phyloP scores from a whole-genome alignment of 2,113 vertebrate species.

The Pterocles orientalis region DNA sequence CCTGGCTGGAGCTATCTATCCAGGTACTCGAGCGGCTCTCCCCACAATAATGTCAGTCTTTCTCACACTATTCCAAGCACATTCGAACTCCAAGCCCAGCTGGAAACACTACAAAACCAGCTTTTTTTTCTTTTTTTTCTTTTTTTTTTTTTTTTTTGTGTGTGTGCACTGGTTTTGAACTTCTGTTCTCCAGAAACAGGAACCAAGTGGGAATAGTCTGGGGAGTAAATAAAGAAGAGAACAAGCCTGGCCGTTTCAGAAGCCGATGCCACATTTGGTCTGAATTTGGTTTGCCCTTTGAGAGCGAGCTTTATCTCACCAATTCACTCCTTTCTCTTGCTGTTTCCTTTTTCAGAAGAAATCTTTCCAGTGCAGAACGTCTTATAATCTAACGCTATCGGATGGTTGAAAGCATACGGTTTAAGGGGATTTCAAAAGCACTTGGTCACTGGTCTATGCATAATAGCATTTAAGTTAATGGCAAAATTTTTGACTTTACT shows the following conservation, averaged over 20 bases:
- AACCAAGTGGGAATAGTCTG: background rate
- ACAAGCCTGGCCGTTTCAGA: background rate
- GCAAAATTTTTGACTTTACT: background rate
- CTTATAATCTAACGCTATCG: background rate
- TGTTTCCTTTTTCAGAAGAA: constrained; percentile 29
- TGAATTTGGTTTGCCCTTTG: constrained; percentile 9
- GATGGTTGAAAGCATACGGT: background rate
- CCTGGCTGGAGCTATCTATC: background rate
- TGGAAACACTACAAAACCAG: background rate
- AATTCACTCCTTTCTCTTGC: constrained; percentile 19
- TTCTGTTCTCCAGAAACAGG: background rate
- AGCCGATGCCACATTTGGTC: background rate
- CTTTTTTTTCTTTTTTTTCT: background rate
- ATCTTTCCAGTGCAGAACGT: background rate
- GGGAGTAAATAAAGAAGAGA: background rate
- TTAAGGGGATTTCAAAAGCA: constrained; percentile 13
- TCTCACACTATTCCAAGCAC: background rate
- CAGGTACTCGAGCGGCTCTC: background rate
- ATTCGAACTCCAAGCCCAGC: background rate
- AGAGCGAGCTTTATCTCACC: background rate
- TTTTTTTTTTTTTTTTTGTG: too few species aligned
- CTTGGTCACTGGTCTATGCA: background rate
- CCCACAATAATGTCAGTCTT: background rate
- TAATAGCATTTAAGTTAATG: background rate
- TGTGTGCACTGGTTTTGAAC: background rate